Evolutionary conservation across 2,888 invertebrate genomes (phyloP).

Genomic region (Nomada fabriciana): DNA sequence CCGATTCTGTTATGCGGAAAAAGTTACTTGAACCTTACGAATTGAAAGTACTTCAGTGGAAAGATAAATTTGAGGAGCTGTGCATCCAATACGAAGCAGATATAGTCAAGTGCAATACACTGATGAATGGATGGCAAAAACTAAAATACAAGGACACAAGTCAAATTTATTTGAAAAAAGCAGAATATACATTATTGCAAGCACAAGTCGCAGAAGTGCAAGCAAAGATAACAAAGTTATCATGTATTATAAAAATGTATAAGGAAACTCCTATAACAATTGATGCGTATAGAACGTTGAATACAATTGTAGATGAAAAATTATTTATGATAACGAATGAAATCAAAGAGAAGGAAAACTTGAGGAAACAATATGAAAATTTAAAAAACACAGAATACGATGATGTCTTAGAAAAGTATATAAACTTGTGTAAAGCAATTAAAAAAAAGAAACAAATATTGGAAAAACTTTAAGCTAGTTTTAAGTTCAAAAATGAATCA

Average conservation of each 20-base stretch:
- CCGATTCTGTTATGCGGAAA: constrained; percentile 69
- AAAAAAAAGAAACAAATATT: constrained; percentile 83
- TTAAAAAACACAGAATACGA: constrained; percentile 80
- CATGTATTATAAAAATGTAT: constrained; percentile 83
- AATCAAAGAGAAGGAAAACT: constrained; percentile 80
- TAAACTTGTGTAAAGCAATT: constrained; percentile 81
- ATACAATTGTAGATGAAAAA: constrained; percentile 81
- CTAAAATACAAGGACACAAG: constrained; percentile 79
- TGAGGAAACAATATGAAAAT: constrained; percentile 83
- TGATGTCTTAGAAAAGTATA: constrained; percentile 68
- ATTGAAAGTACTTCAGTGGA: constrained; percentile 76
- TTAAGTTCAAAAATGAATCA: neutral
- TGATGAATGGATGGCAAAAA: constrained; percentile 80
- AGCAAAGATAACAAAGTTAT: constrained; percentile 80
- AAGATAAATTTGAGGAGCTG: constrained; percentile 80
- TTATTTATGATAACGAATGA: constrained; percentile 79
- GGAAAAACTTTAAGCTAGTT: constrained; percentile 46
- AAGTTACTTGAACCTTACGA: constrained; percentile 72
- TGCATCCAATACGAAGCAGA: constrained; percentile 80
- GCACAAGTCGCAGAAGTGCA: constrained; percentile 79
- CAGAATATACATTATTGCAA: constrained; percentile 72
- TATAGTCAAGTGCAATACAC: constrained; percentile 74
- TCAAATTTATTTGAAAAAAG: constrained; percentile 78
- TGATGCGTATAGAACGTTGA: constrained; percentile 30
- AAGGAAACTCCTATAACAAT: constrained; percentile 80